Base-by-base conservation (phyloP, 2,888 invertebrate genomes). In the Entomobrya multifasciata region DNA sequence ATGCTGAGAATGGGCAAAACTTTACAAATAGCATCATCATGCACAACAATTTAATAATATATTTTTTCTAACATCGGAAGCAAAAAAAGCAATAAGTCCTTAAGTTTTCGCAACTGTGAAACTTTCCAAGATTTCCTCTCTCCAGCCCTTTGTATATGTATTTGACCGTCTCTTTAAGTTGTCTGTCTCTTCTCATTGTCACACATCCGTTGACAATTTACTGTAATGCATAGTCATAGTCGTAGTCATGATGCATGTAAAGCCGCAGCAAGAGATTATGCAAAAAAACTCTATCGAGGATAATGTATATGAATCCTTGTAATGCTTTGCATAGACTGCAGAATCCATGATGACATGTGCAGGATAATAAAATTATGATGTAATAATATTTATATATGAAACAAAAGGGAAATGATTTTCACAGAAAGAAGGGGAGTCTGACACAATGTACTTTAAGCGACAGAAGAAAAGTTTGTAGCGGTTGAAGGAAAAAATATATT, bases 381-480 rank as follows among this genome's bases (percentile, higher is more conserved):
- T 8, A 76, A 57, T 74, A 74, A 52, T 74, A 55, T 52, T 55
- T 55, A 25, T 76, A 55, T 30, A 27, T 30, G 11, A 55, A 76
- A 52, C 52, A 52, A 76, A 74, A 55, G 36, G 52, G 70, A 74
- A 47, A 52, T 17, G 11, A 57, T 76, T 57, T 76, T 76, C 22
- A 36, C 36, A 57, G 11, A 20, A 76, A 49, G 49, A 60, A 15
- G 25, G 10, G 60, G 15, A 30, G n/a, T n/a, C 15, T 36, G 20
- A 55, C 36, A 55, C 30, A 55, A 55, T 30, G n/a, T 15, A 17
- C n/a, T n/a, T n/a, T n/a, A 57, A 76, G 17, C 0, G 72, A 49
- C 49, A 72, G 49, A 47, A 72, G 57, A 30, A 76, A n/a, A 52
- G 27, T 74, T 72, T 49, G 65, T 20, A 65, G 41, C 17, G 25